Evolutionary conservation across 2,888 invertebrate species (phyloP), one percentile per base, ranked within the genome.

Genomic region (Xestia c-nigrum): DNA sequence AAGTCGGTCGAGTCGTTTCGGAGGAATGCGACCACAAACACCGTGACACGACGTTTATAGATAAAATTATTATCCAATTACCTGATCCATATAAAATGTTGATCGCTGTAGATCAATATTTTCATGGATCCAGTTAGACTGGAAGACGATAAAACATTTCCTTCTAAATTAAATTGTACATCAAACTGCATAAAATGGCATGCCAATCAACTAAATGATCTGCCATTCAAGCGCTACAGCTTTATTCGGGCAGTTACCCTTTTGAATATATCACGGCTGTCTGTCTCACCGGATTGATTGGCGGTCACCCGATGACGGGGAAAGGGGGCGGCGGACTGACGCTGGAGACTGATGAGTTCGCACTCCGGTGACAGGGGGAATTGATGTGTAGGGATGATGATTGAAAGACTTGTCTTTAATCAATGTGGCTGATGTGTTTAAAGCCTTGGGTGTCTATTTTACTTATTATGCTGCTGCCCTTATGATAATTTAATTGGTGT

Each of bases 221-320:
- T 64, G 31, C 14, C 31, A 68, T 57, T 80, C 50, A 50, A 57
- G 5, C 55, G 74, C 43, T 38, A 74, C 63, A 64, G 74, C 38
- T 55, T 47, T 21, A 76, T 43, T n/a, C 24, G 7, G 38, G 12
- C 69, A 10, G 43, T 61, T 78, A 14, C 55, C 43, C 59, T 65
- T 78, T 78, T 43, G 43, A 78, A 72, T 81, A 19, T 47, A 61
- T 73, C 72, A 63, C 63, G 12, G 24, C 38, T 59, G 68, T 65
- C 65, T 19, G 63, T 55, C 21, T n/a, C 21, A 59, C 9, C 14
- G 19, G 46, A 78, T 78, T 70, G 81, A 78, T 74, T 73, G 61
- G 78, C 47, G 70, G 78, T 74, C 67, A 67, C 19, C 67, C 63
- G 24, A 38, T 83, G 63, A 71, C 63, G 10, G 50, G 4, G 31